A percentile compares a stretch with the other conserved stretches of the same genome.
Conservation (phyloP, 2,113 vertebrate genomes). For the Herpailurus yagouaroundi region DNA sequence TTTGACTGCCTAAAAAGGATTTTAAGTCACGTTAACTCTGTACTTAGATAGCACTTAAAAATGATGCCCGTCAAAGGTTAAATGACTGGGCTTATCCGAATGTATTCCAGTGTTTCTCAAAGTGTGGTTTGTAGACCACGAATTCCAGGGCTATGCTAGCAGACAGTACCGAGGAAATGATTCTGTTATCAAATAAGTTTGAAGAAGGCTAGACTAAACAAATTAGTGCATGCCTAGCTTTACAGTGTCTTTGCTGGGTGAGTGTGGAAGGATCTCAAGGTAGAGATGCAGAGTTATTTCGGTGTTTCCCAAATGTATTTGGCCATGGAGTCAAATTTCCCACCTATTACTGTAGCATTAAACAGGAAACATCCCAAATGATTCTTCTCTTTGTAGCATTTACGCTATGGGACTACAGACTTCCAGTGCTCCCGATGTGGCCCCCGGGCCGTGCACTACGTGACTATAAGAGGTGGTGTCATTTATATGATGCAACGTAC, state of each 20-base stretch:
- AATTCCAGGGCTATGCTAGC: background rate
- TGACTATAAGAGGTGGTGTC: background rate
- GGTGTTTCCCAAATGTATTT: background rate
- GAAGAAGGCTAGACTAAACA: background rate
- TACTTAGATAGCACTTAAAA: background rate
- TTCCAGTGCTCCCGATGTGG: background rate
- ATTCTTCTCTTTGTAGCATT: background rate
- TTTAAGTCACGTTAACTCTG: constrained; percentile 36
- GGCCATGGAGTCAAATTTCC: background rate
- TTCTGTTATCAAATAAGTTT: background rate
- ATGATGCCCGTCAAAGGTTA: background rate
- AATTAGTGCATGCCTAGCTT: background rate
- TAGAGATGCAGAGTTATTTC: background rate
- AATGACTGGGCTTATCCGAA: background rate
- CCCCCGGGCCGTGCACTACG: no score
- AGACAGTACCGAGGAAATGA: background rate
- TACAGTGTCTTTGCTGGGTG: background rate
- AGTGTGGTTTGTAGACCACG: background rate
- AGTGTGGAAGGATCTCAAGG: background rate
- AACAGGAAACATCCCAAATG: background rate
- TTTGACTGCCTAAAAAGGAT: background rate
- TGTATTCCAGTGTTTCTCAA: constrained; percentile 3
- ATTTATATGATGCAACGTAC: background rate
- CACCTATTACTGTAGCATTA: background rate
- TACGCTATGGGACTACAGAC: background rate